phyloP scores from a whole-genome alignment of 2,888 invertebrate genomes.

The Apotomis betuletana region DNA sequence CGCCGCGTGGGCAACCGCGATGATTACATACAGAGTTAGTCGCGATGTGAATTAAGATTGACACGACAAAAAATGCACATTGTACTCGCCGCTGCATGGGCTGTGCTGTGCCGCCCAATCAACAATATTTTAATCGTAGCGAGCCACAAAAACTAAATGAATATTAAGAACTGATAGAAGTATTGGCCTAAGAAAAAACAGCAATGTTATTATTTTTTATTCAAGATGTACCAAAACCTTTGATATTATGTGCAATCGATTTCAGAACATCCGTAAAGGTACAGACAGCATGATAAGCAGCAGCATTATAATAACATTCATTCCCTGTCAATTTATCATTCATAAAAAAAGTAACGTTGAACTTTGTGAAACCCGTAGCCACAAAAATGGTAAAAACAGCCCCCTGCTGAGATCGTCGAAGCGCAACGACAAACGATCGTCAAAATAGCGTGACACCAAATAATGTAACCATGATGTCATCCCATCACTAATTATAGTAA shows the following conservation, averaged over 20 bases:
- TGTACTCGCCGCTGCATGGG: constrained; percentile 47
- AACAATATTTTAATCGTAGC: constrained; percentile 48
- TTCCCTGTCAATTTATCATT: constrained; percentile 15
- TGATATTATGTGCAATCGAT: background rate
- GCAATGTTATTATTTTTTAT: background rate
- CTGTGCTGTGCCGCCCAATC: constrained; percentile 39
- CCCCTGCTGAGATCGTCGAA: constrained; percentile 56
- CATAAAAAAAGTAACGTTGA: constrained; percentile 24
- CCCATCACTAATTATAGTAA: constrained; percentile 57
- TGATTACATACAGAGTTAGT: constrained; percentile 55
- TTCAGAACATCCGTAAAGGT: too few species aligned
- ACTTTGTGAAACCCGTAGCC: constrained; percentile 25
- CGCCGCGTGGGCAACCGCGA: constrained; percentile 64
- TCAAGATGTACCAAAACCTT: background rate
- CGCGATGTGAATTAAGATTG: constrained; percentile 57
- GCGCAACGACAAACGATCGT: constrained; percentile 53
- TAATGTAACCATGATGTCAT: constrained; percentile 60
- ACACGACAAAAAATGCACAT: constrained; percentile 57
- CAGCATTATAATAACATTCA: constrained; percentile 16
- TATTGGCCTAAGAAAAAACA: constrained; percentile 8
- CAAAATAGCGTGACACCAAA: constrained; percentile 51
- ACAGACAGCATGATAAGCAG: background rate
- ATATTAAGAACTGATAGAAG: constrained; percentile 47
- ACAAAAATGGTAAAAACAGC: constrained; percentile 47
- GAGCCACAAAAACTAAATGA: constrained; percentile 51